Evolutionary conservation across 2,888 invertebrate genomes (phyloP).

Genomic region (Hymenopus coronatus): DNA sequence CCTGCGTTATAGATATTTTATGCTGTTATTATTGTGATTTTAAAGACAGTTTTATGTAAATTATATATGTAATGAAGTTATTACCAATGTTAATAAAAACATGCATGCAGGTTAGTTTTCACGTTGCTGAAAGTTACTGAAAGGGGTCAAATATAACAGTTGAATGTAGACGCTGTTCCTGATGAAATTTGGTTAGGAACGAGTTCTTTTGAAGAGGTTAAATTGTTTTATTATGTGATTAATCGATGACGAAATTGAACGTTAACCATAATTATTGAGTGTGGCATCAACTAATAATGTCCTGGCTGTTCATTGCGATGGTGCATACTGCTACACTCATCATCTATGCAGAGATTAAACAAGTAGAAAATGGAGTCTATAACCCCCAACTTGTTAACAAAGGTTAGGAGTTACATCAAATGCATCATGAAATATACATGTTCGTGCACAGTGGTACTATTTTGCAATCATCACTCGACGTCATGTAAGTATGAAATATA

Average conservation of each 20-base stretch:
- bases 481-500: neutral
- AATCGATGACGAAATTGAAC: neutral
- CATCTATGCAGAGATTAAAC: slow-evolving; percentile 5
- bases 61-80: neutral
- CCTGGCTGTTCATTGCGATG: neutral
- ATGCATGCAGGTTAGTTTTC: neutral
- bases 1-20: neutral
- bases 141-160: slow-evolving; percentile 14
- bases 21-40: neutral
- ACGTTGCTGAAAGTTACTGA: neutral
- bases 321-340: neutral
- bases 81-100: neutral
- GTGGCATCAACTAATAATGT: neutral
- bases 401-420: slow-evolving; percentile 1
- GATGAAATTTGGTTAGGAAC: slow-evolving; percentile 50
- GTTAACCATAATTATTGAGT: neutral
- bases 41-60: neutral
- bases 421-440: neutral
- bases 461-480: neutral
- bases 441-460: neutral
- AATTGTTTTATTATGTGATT: neutral
- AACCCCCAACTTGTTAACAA: slow-evolving; percentile 12
- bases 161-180: slow-evolving; percentile 48
- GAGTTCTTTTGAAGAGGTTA: slow-evolving; percentile 42
- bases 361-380: slow-evolving; percentile 18